These are phyloP conservation scores for Rhagoletis pomonella DNA, from an alignment of 1,140 invertebrate genomes.

Conservation along the genomic window DNA sequence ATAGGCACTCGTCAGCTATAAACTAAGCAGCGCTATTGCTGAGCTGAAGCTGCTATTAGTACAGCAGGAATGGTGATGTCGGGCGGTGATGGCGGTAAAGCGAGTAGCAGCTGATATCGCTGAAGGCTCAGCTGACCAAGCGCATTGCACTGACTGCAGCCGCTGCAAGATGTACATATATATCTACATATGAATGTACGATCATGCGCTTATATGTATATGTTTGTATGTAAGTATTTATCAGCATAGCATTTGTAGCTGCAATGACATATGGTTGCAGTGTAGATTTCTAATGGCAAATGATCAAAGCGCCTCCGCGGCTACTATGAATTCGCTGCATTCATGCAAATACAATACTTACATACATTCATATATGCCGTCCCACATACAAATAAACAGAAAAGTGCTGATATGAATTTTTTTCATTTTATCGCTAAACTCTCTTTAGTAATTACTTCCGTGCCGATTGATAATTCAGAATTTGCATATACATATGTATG, in stretches of 20 bases:
- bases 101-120: not conserved
- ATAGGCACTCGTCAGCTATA: not conserved
- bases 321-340: not conserved
- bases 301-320: not conserved
- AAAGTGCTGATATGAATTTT: too few species aligned
- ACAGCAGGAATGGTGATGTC: not conserved
- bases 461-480: slow-evolving; percentile 43
- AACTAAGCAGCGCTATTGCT: too few species aligned
- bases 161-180: not conserved
- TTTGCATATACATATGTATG: not conserved
- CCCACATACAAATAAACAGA: not conserved
- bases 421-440: slow-evolving; percentile 5
- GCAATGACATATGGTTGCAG: slow-evolving; percentile 26
- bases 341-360: too few species aligned
- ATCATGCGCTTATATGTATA: too few species aligned
- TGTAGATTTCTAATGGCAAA: slow-evolving; percentile 9
- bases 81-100: not conserved
- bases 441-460: slow-evolving; percentile 36
- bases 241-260: not conserved
- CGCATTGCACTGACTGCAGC: slow-evolving; percentile 28
- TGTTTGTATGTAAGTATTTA: too few species aligned
- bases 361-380: too few species aligned
- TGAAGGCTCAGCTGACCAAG: slow-evolving; percentile 34
- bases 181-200: too few species aligned
- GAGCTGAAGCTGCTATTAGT: too few species aligned